A percentile compares a stretch with the other conserved stretches of the same genome.
phyloP scores from a whole-genome alignment of 2,888 invertebrate genomes.

The Thera britannica region DNA sequence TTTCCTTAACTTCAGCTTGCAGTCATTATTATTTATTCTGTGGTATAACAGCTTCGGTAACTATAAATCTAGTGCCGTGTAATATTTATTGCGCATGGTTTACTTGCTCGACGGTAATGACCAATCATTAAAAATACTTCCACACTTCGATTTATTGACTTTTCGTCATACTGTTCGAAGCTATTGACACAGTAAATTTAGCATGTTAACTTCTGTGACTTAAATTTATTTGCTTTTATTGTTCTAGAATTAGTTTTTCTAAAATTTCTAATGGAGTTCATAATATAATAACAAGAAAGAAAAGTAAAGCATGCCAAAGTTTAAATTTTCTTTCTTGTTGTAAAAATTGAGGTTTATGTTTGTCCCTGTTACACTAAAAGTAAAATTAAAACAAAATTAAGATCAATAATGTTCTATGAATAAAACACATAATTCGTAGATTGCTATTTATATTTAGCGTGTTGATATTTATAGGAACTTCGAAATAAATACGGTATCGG shows the following conservation, averaged over 20 bases:
- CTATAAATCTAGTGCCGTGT: constrained; percentile 27
- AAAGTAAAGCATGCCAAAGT: too few relatives aligned
- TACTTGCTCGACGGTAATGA: constrained; percentile 26
- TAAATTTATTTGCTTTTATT: neutral
- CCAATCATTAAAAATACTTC: constrained; percentile 26
- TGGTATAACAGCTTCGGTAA: constrained; percentile 15
- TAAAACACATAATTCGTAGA: too few relatives aligned
- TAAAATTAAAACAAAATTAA: too few relatives aligned
- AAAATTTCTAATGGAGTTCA: neutral
- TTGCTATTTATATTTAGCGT: too few relatives aligned
- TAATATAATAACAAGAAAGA: neutral
- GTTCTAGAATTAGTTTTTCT: too few relatives aligned
- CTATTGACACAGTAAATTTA: too few relatives aligned
- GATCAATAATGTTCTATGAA: too few relatives aligned
- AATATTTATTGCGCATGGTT: constrained; percentile 30
- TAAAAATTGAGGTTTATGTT: too few relatives aligned
- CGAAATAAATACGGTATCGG: too few relatives aligned
- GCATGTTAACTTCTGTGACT: neutral
- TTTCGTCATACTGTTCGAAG: neutral
- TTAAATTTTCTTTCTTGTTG: too few relatives aligned
- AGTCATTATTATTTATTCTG: constrained; percentile 32
- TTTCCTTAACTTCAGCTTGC: constrained; percentile 38
- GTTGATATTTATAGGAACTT: too few relatives aligned
- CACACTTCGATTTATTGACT: constrained; percentile 16
- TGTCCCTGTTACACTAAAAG: too few relatives aligned